A percentile compares a stretch with the other conserved stretches of the same genome.
These are phyloP conservation scores for Trichopoda pennipes DNA, from an alignment of 2,888 invertebrate species.

Conservation along the genomic window DNA sequence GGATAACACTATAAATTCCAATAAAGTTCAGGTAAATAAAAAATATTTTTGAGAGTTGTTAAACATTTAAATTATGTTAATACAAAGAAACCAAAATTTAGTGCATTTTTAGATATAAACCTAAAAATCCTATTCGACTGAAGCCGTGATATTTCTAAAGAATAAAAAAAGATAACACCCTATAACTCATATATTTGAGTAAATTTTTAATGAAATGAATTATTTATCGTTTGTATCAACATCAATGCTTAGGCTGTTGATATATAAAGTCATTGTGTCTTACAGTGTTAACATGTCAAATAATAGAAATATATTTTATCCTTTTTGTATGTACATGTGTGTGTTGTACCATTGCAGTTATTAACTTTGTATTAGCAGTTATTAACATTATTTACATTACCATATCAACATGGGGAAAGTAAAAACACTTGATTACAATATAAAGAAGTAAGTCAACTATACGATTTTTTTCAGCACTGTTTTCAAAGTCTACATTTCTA, in stretches of 20 bases:
- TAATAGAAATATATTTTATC: constrained; percentile 8
- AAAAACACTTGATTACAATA: constrained; percentile 6
- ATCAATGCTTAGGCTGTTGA: constrained; percentile 27
- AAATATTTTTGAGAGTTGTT: no score
- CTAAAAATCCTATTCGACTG: no score
- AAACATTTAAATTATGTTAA: no score
- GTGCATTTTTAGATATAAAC: no score
- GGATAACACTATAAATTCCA: no score
- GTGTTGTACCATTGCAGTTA: constrained; percentile 52
- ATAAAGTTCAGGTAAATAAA: no score
- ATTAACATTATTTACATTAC: constrained; percentile 64
- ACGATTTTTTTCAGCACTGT: no score
- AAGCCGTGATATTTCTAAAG: neutral
- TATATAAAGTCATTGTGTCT: constrained; percentile 33
- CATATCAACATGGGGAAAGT: constrained; percentile 36
- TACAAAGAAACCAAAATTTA: no score
- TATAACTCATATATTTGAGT: neutral
- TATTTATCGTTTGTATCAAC: constrained; percentile 20
- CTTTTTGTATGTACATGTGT: constrained; percentile 35
- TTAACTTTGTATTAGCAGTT: constrained; percentile 63
- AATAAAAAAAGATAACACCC: neutral
- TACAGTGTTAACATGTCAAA: neutral
- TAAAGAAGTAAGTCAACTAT: neutral
- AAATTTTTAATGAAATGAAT: constrained; percentile 2
- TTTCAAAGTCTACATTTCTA: no score